Evolutionary conservation across 1,140 invertebrate species (phyloP).

Genomic region (Druon quercuslanigerum): DNA sequence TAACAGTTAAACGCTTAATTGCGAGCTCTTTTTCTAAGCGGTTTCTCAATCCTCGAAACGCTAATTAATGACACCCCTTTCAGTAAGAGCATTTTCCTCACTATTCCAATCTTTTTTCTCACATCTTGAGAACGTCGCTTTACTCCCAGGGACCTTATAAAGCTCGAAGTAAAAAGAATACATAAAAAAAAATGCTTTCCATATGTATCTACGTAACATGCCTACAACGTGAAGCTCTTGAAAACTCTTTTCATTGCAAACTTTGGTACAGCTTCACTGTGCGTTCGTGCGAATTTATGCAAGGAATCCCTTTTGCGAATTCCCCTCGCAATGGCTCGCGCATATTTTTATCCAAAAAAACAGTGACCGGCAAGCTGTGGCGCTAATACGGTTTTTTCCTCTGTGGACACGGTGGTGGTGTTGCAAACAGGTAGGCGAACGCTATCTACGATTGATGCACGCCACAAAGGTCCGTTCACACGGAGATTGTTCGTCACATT

Average conservation of each 20-base stretch:
- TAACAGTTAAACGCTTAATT: too few species aligned
- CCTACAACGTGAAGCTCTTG: conserved; percentile 27
- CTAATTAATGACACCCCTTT: too few species aligned
- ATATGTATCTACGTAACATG: conserved; percentile 7
- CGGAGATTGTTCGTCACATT: conserved; percentile 63
- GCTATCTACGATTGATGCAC: conserved; percentile 53
- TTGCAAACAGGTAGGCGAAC: conserved; percentile 41
- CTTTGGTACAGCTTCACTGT: conserved; percentile 29
- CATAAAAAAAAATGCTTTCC: background rate
- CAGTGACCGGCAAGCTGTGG: conserved; percentile 16
- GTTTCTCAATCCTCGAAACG: too few species aligned
- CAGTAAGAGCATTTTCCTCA: too few species aligned
- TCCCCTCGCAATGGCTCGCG: background rate
- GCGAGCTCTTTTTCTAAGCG: too few species aligned
- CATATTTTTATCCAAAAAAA: conserved; percentile 7
- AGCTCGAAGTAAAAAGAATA: background rate
- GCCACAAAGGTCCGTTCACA: conserved; percentile 50
- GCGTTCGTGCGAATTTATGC: conserved; percentile 1
- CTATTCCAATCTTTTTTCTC: too few species aligned
- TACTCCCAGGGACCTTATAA: background rate
- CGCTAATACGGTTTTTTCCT: conserved; percentile 17
- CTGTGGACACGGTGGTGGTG: conserved; percentile 17
- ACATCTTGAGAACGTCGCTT: too few species aligned
- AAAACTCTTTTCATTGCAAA: conserved; percentile 25
- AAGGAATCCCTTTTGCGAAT: conserved; percentile 23